A percentile compares a stretch with the other conserved stretches of the same genome.
Conservation (phyloP, 2,797 vertebrate species). For the Muraenolepis orangiensis region DNA sequence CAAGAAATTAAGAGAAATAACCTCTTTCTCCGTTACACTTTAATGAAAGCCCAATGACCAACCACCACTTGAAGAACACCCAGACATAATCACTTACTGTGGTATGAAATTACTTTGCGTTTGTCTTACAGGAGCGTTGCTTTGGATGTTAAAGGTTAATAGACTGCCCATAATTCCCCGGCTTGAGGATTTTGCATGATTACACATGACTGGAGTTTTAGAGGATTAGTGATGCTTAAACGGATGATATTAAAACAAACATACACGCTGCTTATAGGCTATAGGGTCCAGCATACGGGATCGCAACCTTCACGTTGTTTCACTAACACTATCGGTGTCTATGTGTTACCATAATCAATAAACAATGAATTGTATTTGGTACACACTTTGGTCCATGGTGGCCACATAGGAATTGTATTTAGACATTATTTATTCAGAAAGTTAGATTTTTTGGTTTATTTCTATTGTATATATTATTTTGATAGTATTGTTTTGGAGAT, state of each 20-base stretch:
- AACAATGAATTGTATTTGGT: too few species aligned
- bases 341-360: background rate
- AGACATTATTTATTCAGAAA: background rate
- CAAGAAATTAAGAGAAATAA: background rate
- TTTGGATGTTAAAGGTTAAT: slow-evolving; percentile 22
- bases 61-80: background rate
- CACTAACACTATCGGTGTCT: background rate
- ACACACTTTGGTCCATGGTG: background rate
- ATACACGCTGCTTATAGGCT: background rate
- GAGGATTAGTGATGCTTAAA: background rate
- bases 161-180: slow-evolving; percentile 13
- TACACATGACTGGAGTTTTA: background rate
- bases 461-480: too few species aligned
- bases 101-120: slow-evolving; percentile 18
- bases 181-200: slow-evolving; percentile 7
- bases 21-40: background rate
- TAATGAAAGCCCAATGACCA: background rate
- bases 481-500: too few species aligned
- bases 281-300: background rate
- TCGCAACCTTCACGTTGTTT: background rate
- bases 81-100: slow-evolving; percentile 14
- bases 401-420: background rate
- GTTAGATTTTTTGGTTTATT: too few species aligned
- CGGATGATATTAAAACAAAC: background rate
- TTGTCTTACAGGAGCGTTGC: slow-evolving; percentile 15